Evolutionary conservation across 2,113 vertebrate genomes (phyloP).

Genomic region (Pterocles burchelli): DNA sequence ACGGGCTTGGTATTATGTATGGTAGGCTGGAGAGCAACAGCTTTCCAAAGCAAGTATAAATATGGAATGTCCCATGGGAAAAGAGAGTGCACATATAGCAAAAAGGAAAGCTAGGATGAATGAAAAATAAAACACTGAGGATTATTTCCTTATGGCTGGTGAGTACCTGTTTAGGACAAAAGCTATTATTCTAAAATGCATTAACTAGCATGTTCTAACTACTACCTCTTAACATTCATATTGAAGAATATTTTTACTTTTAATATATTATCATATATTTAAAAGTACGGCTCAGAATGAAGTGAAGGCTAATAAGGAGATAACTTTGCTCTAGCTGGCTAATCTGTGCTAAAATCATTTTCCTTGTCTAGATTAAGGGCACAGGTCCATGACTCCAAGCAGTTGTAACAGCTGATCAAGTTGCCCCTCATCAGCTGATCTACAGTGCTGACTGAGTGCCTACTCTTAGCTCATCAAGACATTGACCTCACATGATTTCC

Average conservation of each 20-base stretch:
- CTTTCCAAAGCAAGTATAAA: constrained; percentile 23
- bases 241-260: not conserved
- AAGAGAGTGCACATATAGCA: not conserved
- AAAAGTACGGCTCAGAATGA: not conserved
- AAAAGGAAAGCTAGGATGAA: not conserved
- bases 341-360: constrained; percentile 13
- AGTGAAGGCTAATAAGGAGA: not conserved
- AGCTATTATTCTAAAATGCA: not conserved
- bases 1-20: not conserved
- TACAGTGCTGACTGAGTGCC: not conserved
- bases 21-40: constrained; percentile 38
- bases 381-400: not conserved
- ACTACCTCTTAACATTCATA: not conserved
- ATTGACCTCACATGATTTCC: not conserved
- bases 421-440: not conserved
- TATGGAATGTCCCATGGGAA: not conserved
- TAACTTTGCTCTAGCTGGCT: constrained; percentile 7
- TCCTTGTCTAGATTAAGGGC: constrained; percentile 9
- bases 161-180: not conserved
- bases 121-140: not conserved
- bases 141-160: not conserved
- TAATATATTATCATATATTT: not conserved
- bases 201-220: not conserved
- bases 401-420: not conserved
- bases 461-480: not conserved